Percentiles rank a stretch among this genome's conserved stretches.
Conservation (phyloP, 1,140 invertebrate genomes). For the Scaptomyza pallida region DNA sequence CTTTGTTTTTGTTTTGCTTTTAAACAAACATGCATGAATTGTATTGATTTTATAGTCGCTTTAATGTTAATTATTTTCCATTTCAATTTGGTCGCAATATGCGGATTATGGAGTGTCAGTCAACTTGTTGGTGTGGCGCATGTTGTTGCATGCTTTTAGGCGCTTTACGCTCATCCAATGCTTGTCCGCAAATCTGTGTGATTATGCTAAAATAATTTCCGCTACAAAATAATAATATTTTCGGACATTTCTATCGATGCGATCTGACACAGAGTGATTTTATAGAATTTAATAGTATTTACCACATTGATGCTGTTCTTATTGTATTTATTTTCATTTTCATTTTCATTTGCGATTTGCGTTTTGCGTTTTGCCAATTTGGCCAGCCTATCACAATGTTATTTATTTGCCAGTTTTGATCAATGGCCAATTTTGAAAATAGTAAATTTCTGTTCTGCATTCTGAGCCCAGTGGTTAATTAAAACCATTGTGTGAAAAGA, state of each 20-base stretch:
- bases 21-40: conserved; percentile 12
- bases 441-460: conserved; percentile 24
- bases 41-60: conserved; percentile 1
- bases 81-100: conserved; percentile 29
- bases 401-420: conserved; percentile 46
- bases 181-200: conserved; percentile 16
- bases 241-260: conserved; percentile 11
- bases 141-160: conserved; percentile 28
- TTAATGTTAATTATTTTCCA: conserved; percentile 49
- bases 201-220: conserved; percentile 74
- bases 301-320: conserved; percentile 8
- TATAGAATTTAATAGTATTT: not conserved
- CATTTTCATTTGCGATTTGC: conserved; percentile 26
- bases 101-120: conserved; percentile 32
- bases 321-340: conserved; percentile 31
- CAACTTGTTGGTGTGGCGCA: conserved; percentile 16
- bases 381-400: conserved; percentile 33
- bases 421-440: conserved; percentile 42
- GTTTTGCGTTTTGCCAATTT: conserved; percentile 43
- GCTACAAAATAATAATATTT: conserved; percentile 63
- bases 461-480: conserved; percentile 45
- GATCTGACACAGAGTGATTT: not conserved
- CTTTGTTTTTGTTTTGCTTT: not conserved
- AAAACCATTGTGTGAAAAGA: conserved; percentile 39
- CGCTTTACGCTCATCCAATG: conserved; percentile 24